These are phyloP conservation scores for Nomada fucata DNA, from an alignment of 2,888 invertebrate species.

Conservation along the genomic window DNA sequence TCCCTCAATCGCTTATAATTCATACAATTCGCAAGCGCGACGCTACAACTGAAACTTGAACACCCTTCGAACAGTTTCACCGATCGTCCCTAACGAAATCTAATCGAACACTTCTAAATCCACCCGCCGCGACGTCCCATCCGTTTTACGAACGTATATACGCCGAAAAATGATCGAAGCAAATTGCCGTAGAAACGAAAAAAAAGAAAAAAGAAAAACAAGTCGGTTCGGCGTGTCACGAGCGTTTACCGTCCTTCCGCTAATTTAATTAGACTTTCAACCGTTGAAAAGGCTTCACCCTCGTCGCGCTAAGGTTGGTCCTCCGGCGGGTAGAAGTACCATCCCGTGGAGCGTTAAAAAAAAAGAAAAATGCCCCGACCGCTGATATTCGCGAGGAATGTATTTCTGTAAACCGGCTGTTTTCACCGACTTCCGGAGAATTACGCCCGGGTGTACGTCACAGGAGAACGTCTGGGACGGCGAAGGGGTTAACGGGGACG, in stretches of 20 bases:
- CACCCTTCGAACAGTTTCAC: too few species aligned
- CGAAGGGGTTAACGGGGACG: background rate
- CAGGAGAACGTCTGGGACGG: too few species aligned
- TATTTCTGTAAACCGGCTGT: slow-evolving; percentile 51
- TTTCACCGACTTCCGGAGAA: slow-evolving; percentile 47
- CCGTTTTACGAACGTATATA: too few species aligned
- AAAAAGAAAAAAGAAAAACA: background rate
- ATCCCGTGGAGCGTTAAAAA: slow-evolving; percentile 10
- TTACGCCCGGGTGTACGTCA: slow-evolving; percentile 38
- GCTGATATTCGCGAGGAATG: slow-evolving; percentile 47
- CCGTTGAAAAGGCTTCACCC: background rate
- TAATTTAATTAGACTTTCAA: slow-evolving; percentile 28
- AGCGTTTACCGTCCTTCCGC: background rate
- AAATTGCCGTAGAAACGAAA: background rate
- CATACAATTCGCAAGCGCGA: background rate
- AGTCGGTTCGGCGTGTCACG: background rate
- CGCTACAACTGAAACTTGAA: background rate
- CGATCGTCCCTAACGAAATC: too few species aligned
- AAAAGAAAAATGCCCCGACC: slow-evolving; percentile 1
- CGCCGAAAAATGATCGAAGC: too few species aligned
- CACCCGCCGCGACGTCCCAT: too few species aligned
- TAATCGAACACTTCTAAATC: too few species aligned
- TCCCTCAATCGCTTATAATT: background rate
- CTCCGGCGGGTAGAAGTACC: slow-evolving; percentile 10
- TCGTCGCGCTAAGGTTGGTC: background rate